Percentiles rank a stretch among this genome's conserved stretches.
Evolutionary conservation across 2,888 invertebrate species (phyloP).

Genomic region (Electrophaes corylata): DNA sequence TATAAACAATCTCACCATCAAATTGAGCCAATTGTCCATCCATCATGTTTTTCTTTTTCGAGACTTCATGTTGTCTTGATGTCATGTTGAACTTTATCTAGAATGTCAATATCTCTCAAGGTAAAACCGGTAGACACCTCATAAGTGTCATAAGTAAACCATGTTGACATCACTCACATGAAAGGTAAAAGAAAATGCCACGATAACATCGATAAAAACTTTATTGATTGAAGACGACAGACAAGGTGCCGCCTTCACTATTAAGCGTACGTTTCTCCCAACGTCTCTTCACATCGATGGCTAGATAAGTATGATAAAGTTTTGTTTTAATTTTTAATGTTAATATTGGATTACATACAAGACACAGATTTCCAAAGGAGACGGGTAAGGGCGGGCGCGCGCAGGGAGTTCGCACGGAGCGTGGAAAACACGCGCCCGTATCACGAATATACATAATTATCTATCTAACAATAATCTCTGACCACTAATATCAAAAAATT

Average conservation of each 20-base stretch:
- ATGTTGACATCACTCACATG: no score
- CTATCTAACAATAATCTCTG: slow-evolving; percentile 81
- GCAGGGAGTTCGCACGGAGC: slow-evolving; percentile 60
- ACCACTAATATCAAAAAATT: slow-evolving; percentile 81
- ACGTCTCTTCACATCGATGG: slow-evolving; percentile 70
- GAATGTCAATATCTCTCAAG: no score
- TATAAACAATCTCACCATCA: no score
- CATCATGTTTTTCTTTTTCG: no score
- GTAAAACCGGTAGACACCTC: no score
- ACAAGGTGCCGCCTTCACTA: slow-evolving; percentile 65
- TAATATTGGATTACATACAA: slow-evolving; percentile 80
- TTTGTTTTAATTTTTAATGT: slow-evolving; percentile 66
- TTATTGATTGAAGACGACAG: slow-evolving; percentile 80
- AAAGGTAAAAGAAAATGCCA: slow-evolving; percentile 32
- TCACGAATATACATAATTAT: slow-evolving; percentile 75
- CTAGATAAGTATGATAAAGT: slow-evolving; percentile 70
- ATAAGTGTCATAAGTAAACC: no score
- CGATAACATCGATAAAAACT: slow-evolving; percentile 82
- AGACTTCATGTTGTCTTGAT: no score
- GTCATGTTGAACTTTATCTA: no score
- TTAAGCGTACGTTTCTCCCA: slow-evolving; percentile 82
- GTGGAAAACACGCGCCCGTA: slow-evolving; percentile 74
- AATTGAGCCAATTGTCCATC: no score
- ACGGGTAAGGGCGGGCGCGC: slow-evolving; percentile 70
- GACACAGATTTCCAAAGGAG: slow-evolving; percentile 75